Evolutionary conservation across 2,888 invertebrate genomes (phyloP).

Genomic region (Lepidonotus clava): DNA sequence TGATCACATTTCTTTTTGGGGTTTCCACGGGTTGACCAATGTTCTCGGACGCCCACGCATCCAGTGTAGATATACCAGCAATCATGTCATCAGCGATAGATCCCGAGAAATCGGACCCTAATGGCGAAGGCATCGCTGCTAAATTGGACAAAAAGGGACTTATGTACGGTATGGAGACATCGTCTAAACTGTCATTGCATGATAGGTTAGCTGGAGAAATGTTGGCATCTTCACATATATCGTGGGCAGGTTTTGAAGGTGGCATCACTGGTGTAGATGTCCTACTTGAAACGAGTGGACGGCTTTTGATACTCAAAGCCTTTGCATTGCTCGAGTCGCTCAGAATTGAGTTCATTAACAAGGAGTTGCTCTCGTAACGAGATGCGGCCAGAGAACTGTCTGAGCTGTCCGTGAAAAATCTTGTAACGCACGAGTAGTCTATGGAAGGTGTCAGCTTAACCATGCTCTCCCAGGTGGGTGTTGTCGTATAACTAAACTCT

Average conservation of each 20-base stretch:
- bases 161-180: background rate
- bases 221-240: background rate
- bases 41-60: background rate
- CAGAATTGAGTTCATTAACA: too few relatives aligned
- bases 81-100: background rate
- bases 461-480: constrained; percentile 16
- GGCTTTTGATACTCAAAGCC: too few relatives aligned
- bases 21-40: background rate
- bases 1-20: background rate
- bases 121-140: background rate
- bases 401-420: background rate
- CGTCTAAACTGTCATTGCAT: background rate
- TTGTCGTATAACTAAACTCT: background rate
- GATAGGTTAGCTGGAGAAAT: constrained; percentile 30
- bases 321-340: too few relatives aligned
- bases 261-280: background rate
- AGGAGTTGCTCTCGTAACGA: background rate
- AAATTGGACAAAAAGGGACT: background rate
- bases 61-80: background rate
- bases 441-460: background rate
- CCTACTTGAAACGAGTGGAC: too few relatives aligned
- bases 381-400: background rate
- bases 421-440: background rate
- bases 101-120: background rate
- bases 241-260: too few relatives aligned